Evolutionary conservation across 2,113 vertebrate genomes (phyloP).

Genomic region (Cavia porcellus): DNA sequence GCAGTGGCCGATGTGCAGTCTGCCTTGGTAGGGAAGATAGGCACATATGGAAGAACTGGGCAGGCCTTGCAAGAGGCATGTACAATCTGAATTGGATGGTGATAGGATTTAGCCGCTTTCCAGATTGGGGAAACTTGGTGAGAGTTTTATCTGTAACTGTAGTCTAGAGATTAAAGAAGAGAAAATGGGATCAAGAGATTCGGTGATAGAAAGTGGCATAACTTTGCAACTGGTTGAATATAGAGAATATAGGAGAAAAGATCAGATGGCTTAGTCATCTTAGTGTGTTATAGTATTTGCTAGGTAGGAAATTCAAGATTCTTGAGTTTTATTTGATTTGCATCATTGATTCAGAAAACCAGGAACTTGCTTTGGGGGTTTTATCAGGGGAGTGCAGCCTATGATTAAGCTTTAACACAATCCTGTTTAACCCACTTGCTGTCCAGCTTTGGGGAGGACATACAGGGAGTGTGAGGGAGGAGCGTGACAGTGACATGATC

Average conservation of each 20-base stretch:
- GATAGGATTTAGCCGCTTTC: neutral
- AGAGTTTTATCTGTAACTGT: neutral
- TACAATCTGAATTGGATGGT: neutral
- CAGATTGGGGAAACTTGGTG: neutral
- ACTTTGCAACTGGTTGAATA: neutral
- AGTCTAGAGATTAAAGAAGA: neutral
- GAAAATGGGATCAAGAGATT: neutral
- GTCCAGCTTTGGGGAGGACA: neutral
- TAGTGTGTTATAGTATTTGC: neutral
- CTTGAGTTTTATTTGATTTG: neutral
- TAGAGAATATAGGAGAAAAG: neutral
- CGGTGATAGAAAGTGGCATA: no score
- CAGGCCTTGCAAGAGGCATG: neutral
- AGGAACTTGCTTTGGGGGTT: neutral
- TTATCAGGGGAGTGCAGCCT: neutral
- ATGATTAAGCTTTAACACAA: neutral
- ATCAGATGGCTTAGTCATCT: neutral
- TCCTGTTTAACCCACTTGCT: neutral
- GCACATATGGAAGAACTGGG: neutral
- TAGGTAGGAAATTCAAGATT: neutral
- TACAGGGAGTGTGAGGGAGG: neutral
- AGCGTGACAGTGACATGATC: fast-evolving
- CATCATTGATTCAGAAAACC: neutral
- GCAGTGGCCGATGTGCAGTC: neutral
- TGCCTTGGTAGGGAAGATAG: neutral